These are phyloP conservation scores for Drosophila arawakana DNA, from an alignment of 1,140 invertebrate species.

Conservation along the genomic window DNA sequence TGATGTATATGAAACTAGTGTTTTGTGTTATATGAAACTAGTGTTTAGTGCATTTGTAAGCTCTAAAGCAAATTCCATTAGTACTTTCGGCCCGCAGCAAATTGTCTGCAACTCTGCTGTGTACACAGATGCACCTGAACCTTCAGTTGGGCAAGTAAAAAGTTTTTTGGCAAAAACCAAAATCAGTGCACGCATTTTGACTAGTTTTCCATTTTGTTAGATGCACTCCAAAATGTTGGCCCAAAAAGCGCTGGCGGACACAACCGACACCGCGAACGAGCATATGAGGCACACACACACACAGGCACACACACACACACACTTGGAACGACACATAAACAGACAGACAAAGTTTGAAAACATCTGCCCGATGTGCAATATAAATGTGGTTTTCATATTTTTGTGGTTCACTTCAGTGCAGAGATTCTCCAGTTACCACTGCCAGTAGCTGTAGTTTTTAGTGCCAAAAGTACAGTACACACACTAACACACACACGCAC, in stretches of 20 bases:
- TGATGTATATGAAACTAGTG: background rate
- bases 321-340: slow-evolving; percentile 4
- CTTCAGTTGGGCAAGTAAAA: slow-evolving; percentile 35
- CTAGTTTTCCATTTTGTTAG: slow-evolving; percentile 46
- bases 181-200: slow-evolving; percentile 62
- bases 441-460: slow-evolving; percentile 34
- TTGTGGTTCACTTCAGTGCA: slow-evolving; percentile 76
- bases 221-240: slow-evolving; percentile 41
- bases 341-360: slow-evolving; percentile 75
- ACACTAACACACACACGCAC: background rate
- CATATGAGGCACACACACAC: slow-evolving; percentile 48
- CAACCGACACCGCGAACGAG: slow-evolving; percentile 61
- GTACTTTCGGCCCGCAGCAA: slow-evolving; percentile 19
- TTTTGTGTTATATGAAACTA: background rate
- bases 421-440: slow-evolving; percentile 25
- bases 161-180: slow-evolving; percentile 50
- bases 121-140: slow-evolving; percentile 3
- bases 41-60: slow-evolving; percentile 4
- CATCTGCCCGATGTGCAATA: slow-evolving; percentile 78
- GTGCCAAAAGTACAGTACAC: slow-evolving; percentile 33
- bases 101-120: slow-evolving; percentile 25
- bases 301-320: slow-evolving; percentile 6
- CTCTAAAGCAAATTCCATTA: slow-evolving; percentile 20
- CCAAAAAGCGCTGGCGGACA: slow-evolving; percentile 56
- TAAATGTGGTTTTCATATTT: slow-evolving; percentile 83